These are phyloP conservation scores for Motacilla tschutschensis DNA, from an alignment of 2,113 vertebrate genomes.

Conservation along the genomic window DNA sequence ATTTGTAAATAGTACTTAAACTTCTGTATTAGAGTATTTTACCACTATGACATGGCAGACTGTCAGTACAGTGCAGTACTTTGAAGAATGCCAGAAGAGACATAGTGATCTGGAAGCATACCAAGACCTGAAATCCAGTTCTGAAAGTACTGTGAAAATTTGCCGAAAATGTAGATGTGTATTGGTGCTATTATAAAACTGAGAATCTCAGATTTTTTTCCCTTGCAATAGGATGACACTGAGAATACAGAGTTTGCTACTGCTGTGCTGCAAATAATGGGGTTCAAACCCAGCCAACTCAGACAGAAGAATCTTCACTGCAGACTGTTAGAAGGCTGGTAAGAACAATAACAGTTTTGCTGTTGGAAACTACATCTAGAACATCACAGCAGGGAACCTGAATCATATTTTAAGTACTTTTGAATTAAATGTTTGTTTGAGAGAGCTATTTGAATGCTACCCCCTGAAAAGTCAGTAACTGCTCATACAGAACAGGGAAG, in stretches of 20 bases:
- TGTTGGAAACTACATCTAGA: background rate
- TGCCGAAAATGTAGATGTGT: background rate
- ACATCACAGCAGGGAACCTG: background rate
- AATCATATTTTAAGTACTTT: background rate
- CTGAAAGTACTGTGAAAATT: background rate
- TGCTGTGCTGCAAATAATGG: background rate
- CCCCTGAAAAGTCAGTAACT: background rate
- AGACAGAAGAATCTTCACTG: background rate
- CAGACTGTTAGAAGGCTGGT: background rate
- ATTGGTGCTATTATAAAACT: fast-evolving
- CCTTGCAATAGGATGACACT: background rate
- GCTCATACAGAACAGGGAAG: background rate
- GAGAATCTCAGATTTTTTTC: background rate
- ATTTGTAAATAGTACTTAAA: background rate
- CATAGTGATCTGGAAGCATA: background rate
- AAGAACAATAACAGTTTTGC: background rate
- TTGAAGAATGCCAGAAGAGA: background rate
- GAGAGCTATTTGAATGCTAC: background rate
- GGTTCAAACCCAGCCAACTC: background rate
- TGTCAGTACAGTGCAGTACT: background rate
- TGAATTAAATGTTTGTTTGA: background rate
- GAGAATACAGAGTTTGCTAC: background rate
- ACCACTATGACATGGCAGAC: fast-evolving
- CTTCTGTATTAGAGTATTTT: background rate
- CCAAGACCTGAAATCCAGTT: background rate